Evolutionary conservation across 1,140 invertebrate species (phyloP).

Genomic region (Hylyphantes graminicola): DNA sequence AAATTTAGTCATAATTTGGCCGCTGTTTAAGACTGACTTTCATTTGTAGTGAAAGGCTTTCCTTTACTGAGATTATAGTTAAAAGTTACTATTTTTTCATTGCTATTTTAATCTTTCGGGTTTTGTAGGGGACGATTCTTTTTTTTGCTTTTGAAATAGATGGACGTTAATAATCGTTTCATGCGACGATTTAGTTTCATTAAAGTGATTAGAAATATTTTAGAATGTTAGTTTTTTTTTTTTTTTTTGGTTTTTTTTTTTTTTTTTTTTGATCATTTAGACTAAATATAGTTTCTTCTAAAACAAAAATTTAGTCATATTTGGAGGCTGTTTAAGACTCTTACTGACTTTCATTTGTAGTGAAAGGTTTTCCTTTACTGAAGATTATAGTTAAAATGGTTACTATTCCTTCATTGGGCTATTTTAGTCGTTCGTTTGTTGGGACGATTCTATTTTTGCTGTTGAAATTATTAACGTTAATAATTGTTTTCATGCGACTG

Average conservation of each 20-base stretch:
- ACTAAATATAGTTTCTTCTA: no score
- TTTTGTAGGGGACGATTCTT: no score
- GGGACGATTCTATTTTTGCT: no score
- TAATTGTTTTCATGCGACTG: no score
- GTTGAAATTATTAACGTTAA: no score
- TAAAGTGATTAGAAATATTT: no score
- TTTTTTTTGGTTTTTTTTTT: no score
- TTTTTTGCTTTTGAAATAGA: no score
- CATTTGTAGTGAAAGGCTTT: background rate
- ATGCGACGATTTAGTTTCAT: no score
- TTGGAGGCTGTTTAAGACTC: background rate
- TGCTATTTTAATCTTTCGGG: background rate
- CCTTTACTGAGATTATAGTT: background rate
- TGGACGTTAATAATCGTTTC: no score
- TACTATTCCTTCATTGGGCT: background rate
- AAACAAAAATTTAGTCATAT: background rate
- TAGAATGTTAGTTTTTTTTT: no score
- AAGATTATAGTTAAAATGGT: constrained; percentile 13
- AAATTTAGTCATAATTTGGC: background rate
- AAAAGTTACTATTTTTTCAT: constrained; percentile 1
- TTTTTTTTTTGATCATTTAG: no score
- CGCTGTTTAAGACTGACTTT: background rate
- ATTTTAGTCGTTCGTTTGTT: background rate
- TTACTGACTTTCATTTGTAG: background rate
- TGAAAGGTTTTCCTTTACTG: background rate